A percentile compares a stretch with the other conserved stretches of the same genome.
These are phyloP conservation scores for Metopia argyrocephala DNA, from an alignment of 2,888 invertebrate genomes.

Conservation along the genomic window DNA sequence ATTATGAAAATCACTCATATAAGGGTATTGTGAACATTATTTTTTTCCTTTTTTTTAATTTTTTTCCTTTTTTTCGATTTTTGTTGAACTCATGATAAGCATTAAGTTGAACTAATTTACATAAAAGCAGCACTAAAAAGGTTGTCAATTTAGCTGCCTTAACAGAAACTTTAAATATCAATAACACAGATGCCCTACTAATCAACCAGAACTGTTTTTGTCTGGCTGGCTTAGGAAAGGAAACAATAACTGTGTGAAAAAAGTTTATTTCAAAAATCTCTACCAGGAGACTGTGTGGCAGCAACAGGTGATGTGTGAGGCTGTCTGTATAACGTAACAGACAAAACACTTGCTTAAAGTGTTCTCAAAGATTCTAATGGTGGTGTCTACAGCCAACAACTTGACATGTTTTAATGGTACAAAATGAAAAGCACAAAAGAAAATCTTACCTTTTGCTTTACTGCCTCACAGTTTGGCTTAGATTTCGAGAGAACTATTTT, in stretches of 20 bases:
- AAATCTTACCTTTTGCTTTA: not conserved
- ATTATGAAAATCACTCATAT: slow-evolving; percentile 32
- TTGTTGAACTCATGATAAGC: slow-evolving; percentile 48
- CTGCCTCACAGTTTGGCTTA: not conserved
- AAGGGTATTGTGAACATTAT: slow-evolving; percentile 10
- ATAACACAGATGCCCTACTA: slow-evolving; percentile 14
- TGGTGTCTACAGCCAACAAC: slow-evolving; percentile 36
- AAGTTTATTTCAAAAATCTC: not conserved
- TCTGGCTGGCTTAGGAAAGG: slow-evolving; percentile 18
- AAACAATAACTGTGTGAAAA: slow-evolving; percentile 9
- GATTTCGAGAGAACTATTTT: slow-evolving; percentile 59
- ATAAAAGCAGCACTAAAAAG: slow-evolving; percentile 57
- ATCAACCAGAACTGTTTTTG: slow-evolving; percentile 44
- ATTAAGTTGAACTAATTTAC: slow-evolving; percentile 62
- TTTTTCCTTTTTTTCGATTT: not conserved
- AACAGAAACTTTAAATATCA: not conserved
- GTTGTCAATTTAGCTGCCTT: slow-evolving; percentile 38
- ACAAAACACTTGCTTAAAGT: slow-evolving; percentile 53
- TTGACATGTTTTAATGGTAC: slow-evolving; percentile 54
- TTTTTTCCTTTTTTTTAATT: slow-evolving; percentile 19
- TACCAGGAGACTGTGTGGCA: slow-evolving; percentile 52
- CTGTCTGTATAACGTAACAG: slow-evolving; percentile 36
- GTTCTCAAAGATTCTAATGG: slow-evolving; percentile 36
- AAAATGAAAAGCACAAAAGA: slow-evolving; percentile 4
- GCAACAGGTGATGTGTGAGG: slow-evolving; percentile 53